Evolutionary conservation across 2,888 invertebrate species (phyloP).

Genomic region (Papilio gigon): DNA sequence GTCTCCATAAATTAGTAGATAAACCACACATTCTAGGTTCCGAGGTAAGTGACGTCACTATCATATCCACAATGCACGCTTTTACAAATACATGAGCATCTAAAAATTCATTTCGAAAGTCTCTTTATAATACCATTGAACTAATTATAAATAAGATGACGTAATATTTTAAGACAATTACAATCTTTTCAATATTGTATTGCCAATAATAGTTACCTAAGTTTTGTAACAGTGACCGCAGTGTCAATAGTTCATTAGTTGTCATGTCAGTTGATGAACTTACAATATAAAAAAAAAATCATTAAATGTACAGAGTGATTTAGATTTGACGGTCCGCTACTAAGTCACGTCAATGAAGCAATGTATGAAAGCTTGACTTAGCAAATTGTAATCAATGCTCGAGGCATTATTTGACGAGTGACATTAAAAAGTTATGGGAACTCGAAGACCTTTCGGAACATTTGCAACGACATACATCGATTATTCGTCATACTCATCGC

Average conservation of each 20-base stretch:
- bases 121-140: no score
- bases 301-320: neutral
- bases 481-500: constrained; percentile 52
- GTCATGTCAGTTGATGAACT: neutral
- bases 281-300: constrained; percentile 11
- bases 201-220: neutral
- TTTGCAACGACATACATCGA: constrained; percentile 62
- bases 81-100: no score
- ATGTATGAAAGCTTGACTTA: constrained; percentile 32
- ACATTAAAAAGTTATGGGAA: constrained; percentile 79
- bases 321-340: constrained; percentile 7
- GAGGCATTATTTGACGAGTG: constrained; percentile 67
- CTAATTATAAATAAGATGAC: neutral
- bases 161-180: neutral
- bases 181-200: neutral
- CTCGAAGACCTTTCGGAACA: constrained; percentile 68
- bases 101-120: no score
- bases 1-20: no score
- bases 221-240: neutral
- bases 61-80: no score
- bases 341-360: constrained; percentile 31
- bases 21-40: no score
- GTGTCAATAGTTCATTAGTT: constrained; percentile 18
- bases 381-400: constrained; percentile 53
- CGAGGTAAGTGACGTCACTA: no score